A percentile compares a stretch with the other conserved stretches of the same genome.
These are phyloP conservation scores for Stramonita haemastoma DNA, from an alignment of 2,888 invertebrate genomes.

Conservation along the genomic window DNA sequence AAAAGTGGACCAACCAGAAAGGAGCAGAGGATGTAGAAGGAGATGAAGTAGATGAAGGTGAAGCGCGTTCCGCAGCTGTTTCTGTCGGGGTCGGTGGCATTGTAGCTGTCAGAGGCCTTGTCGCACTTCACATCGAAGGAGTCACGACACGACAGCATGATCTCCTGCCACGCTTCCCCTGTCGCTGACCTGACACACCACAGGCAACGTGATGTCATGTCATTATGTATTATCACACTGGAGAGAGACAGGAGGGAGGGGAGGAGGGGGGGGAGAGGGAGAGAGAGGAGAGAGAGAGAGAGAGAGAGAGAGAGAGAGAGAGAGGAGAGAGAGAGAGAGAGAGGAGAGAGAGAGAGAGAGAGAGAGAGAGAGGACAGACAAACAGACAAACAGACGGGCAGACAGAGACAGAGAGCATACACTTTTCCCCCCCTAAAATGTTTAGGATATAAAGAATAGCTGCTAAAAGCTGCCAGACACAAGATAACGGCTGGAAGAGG, in stretches of 20 bases:
- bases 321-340: too few relatives aligned
- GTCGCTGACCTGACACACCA: conserved; percentile 77
- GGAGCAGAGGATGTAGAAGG: conserved; percentile 96
- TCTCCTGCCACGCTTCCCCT: conserved; percentile 99
- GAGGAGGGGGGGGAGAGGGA: too few relatives aligned
- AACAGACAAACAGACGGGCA: too few relatives aligned
- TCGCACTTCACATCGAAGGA: conserved; percentile 80
- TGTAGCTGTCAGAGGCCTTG: conserved; percentile 33
- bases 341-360: background rate
- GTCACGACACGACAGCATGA: conserved; percentile 96
- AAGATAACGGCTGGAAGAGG: too few relatives aligned
- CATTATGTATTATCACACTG: background rate
- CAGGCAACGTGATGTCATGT: background rate
- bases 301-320: too few relatives aligned
- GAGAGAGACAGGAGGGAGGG: too few relatives aligned
- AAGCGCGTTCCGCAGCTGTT: conserved; percentile 91
- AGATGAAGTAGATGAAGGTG: conserved; percentile 99
- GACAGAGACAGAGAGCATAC: too few relatives aligned
- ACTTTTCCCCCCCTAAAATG: too few relatives aligned
- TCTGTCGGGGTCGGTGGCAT: conserved; percentile 58
- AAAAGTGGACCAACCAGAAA: conserved; percentile 87
- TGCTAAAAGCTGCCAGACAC: too few relatives aligned
- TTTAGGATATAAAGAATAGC: too few relatives aligned
- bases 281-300: too few relatives aligned
- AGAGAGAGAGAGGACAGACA: background rate